Evolutionary conservation across 2,797 vertebrate species (phyloP).

Genomic region (Cygnus olor): DNA sequence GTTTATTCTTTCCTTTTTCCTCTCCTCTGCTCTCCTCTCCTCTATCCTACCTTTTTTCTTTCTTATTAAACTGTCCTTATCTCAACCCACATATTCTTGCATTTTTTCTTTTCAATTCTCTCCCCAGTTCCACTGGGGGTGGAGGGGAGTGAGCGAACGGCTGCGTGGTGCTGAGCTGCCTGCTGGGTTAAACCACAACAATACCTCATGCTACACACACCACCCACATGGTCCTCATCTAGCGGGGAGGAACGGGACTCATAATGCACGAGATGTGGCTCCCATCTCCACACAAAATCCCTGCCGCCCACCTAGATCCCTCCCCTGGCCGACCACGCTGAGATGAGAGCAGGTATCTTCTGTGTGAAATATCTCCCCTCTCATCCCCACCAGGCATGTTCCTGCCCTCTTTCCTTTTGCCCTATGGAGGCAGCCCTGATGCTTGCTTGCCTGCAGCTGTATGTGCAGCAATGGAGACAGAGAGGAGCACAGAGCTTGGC

Average conservation of each 20-base stretch:
- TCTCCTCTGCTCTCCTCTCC: background rate
- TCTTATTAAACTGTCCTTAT: background rate
- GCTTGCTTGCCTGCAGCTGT: background rate
- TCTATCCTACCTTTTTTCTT: background rate
- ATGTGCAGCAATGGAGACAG: accelerated
- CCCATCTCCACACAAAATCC: background rate
- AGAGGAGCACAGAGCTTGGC: background rate
- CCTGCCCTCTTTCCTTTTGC: background rate
- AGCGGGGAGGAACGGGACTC: background rate
- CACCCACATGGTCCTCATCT: background rate
- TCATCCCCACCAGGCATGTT: background rate
- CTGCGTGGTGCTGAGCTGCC: background rate
- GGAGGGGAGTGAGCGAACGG: background rate
- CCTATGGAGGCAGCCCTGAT: accelerated
- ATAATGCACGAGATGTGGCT: background rate
- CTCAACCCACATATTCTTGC: background rate
- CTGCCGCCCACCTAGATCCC: background rate
- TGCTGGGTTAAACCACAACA: background rate
- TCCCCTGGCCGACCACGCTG: background rate
- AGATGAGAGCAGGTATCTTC: background rate
- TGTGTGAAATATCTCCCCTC: background rate
- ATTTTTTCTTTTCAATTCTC: background rate
- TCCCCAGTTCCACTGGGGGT: background rate
- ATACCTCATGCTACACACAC: background rate
- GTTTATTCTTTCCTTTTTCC: background rate